Conservation (phyloP, 2,888 invertebrate genomes). For the Prenolepis imparis region DNA sequence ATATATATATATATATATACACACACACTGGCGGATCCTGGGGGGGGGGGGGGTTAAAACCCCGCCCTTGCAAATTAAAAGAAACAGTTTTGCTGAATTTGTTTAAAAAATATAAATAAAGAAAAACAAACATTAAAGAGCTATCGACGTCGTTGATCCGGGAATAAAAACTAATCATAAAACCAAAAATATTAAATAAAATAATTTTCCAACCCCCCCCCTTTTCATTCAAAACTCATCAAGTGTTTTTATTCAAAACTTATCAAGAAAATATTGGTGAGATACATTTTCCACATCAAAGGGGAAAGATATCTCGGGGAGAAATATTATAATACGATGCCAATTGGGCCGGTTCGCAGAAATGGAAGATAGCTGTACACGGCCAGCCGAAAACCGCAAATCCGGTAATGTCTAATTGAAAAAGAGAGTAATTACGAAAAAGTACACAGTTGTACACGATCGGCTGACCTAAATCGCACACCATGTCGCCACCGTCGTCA, state of each 20-base stretch:
- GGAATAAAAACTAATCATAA: too few species aligned
- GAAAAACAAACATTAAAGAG: too few species aligned
- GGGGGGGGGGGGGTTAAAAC: too few species aligned
- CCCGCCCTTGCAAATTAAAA: too few species aligned
- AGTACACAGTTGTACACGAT: slow-evolving; percentile 79
- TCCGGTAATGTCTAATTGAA: slow-evolving; percentile 79
- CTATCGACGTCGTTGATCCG: too few species aligned
- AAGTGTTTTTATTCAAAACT: background rate
- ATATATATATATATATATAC: too few species aligned
- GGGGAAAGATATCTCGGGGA: background rate
- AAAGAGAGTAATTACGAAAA: slow-evolving; percentile 78
- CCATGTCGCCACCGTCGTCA: too few species aligned
- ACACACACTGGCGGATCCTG: too few species aligned
- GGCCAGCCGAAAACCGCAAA: slow-evolving; percentile 66
- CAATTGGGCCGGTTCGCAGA: background rate
- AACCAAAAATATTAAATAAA: too few species aligned
- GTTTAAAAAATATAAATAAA: too few species aligned
- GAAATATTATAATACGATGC: background rate
- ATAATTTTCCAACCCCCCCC: too few species aligned
- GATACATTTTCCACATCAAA: background rate
- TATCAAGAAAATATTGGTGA: background rate
- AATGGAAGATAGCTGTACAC: slow-evolving; percentile 63
- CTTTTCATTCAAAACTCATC: background rate
- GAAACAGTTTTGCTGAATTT: too few species aligned
- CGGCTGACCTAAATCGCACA: slow-evolving; percentile 84